Conservation (phyloP, 2,113 vertebrate species). For the Arenaria interpres region DNA sequence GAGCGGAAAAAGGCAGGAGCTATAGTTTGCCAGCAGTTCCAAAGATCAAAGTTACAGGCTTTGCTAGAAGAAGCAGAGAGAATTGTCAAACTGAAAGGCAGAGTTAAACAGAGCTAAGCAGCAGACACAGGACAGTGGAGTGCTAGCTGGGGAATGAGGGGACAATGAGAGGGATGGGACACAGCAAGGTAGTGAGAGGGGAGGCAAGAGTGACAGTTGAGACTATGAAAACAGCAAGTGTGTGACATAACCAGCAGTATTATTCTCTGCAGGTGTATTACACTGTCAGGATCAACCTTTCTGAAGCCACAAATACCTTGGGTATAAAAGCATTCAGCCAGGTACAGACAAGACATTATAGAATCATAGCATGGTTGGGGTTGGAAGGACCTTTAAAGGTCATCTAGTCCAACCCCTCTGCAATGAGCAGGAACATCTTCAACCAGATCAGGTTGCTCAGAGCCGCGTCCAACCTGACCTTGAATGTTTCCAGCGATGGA, state of each 20-base stretch:
- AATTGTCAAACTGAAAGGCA: fast-evolving
- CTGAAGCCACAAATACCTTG: fast-evolving
- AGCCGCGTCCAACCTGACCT: background rate
- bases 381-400: background rate
- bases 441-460: background rate
- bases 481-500: background rate
- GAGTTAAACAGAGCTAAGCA: background rate
- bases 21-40: background rate
- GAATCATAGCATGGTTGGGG: background rate
- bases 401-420: background rate
- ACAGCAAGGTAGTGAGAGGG: background rate
- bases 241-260: fast-evolving
- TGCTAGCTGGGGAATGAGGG: fast-evolving
- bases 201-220: too few relatives aligned
- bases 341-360: background rate
- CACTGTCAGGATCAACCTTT: background rate
- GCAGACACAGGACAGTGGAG: background rate
- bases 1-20: background rate
- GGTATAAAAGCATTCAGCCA: background rate
- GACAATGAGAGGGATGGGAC: background rate
- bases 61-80: background rate
- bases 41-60: background rate
- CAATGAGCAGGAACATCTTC: background rate
- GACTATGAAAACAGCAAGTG: background rate
- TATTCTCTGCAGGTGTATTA: fast-evolving